Base-by-base conservation (phyloP, 2,113 vertebrate genomes). In the Cyanoderma ruficeps region DNA sequence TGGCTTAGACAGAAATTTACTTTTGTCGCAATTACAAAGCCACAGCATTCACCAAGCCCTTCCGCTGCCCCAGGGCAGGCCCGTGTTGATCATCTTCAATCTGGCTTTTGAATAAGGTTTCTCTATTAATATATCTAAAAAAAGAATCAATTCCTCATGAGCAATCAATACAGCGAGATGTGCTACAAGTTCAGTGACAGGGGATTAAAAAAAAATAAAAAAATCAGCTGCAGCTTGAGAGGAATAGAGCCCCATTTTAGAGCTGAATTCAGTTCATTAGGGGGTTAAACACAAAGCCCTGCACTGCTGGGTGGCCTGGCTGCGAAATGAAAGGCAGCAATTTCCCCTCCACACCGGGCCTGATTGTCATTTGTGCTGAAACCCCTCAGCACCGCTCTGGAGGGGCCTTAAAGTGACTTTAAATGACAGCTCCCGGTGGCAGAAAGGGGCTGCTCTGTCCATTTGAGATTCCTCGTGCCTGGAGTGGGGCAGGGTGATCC, bases 41-140 rank as follows among this genome's bases (percentile, higher is more conserved):
- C 28, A 56, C 57, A 64, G 49, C 87, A 68, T 80, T 93, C 75
- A 33, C 27, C 12, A 31, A 14, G 55, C 23, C 63, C 76, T 87
- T 65, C 39, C 75, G 55, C 60, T 68, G 60, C 27, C 11, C 23
- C 83, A 79, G 79, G 69, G 89, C 93, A 94, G 71, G 75, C 47
- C 84, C 7, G 65, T 9, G 93, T 55, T 77, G 87, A 91, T 52
- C 81, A 15, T 44, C 75, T 96, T 67, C 64, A 91, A 94, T 93
- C 68, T 72, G 78, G 41, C 81, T 96, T 95, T 95, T 96, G 97
- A 97, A 93, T 83, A 86, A 94, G 83, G 85, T 30, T 30, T 89
- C 52, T 35, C 85, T 95, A 92, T 94, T 93, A 96, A 89, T 85
- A 95, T 71, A 79, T 17, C n/a, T 52, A 23, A 83, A 93, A 63